Evolutionary conservation across 2,888 invertebrate genomes (phyloP), one percentile per base, ranked within the genome.

Genomic region (Heliconius hortense): DNA sequence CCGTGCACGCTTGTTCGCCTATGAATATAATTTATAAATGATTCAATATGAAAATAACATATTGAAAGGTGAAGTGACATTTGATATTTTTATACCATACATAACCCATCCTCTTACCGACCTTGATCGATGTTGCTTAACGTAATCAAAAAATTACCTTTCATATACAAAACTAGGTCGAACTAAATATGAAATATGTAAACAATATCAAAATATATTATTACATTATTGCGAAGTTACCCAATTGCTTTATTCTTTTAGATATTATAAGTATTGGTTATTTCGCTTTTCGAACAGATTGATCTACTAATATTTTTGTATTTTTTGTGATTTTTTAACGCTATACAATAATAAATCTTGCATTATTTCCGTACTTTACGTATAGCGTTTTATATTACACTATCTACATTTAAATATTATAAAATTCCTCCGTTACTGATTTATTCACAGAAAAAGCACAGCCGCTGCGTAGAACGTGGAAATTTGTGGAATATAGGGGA

Each of bases 151-250:
- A 35, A 71, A 26, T 5, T 28, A 75, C 71, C 71, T 75, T 75
- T 75, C 62, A 53, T 68, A 35, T 39, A 28, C 59, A 59, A 28
- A 75, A 71, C 64, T 71, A 71, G 75, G 75, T 75, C 75, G 75
- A 39, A 31, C 28, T 71, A 56, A 66, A 43, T 66, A 66, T 66
- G 66, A 66, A 39, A 66, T 66, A 59, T 75, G 75, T 75, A 75
- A 75, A 75, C 75, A 71, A 75, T 75, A 75, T 66, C 71, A 26
- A 39, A 71, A 75, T 75, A 75, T 75, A 70, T 75, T 56, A 31
- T 75, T 71, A 71, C 75, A 28, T 1, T 71, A 21, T 73, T 59
- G 59, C 64, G 35, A 66, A 18, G 43, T 67, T 48, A 59, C 60
- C 35, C 10, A 67, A 56, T 67, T 39, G 59, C 67, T 35, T 35